phyloP scores from a whole-genome alignment of 2,888 invertebrate species.

The Trissolcus brochymenae region DNA sequence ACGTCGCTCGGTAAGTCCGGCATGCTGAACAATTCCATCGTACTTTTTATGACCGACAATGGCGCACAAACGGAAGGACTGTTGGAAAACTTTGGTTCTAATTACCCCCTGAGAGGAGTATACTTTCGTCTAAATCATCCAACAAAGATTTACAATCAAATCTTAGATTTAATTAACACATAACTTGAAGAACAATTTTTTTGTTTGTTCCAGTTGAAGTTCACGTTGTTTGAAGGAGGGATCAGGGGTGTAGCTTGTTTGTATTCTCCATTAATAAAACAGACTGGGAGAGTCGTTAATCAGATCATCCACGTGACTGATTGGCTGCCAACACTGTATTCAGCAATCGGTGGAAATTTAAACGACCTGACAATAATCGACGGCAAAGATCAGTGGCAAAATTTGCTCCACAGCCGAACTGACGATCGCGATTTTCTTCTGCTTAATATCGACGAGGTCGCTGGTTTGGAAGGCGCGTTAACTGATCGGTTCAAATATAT shows the following conservation, averaged over 20 bases:
- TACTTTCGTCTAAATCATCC: constrained; percentile 62
- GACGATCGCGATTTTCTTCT: constrained; percentile 80
- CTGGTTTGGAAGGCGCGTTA: constrained; percentile 59
- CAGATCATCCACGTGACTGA: constrained; percentile 88
- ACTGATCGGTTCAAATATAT: constrained; percentile 66
- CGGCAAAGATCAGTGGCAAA: constrained; percentile 75
- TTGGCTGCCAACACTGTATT: constrained; percentile 86
- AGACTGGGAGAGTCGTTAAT: constrained; percentile 79
- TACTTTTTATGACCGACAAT: constrained; percentile 81
- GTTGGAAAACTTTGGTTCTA: constrained; percentile 79
- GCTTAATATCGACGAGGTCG: constrained; percentile 84
- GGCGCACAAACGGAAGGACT: constrained; percentile 78
- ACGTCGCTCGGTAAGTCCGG: constrained; percentile 76
- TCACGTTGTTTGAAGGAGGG: constrained; percentile 90
- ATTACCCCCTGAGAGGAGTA: constrained; percentile 80
- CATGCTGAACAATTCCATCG: constrained; percentile 79
- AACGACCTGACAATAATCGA: constrained; percentile 78
- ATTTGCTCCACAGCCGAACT: constrained; percentile 48
- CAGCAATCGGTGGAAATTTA: constrained; percentile 70
- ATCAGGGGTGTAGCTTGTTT: constrained; percentile 86
- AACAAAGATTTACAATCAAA: too few relatives aligned
- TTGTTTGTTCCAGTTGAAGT: constrained; percentile 81
- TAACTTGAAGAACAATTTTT: too few relatives aligned
- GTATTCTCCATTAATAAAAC: constrained; percentile 82
- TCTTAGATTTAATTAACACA: too few relatives aligned